Conservation (phyloP, 2,797 vertebrate genomes). For the Argentina silus region DNA sequence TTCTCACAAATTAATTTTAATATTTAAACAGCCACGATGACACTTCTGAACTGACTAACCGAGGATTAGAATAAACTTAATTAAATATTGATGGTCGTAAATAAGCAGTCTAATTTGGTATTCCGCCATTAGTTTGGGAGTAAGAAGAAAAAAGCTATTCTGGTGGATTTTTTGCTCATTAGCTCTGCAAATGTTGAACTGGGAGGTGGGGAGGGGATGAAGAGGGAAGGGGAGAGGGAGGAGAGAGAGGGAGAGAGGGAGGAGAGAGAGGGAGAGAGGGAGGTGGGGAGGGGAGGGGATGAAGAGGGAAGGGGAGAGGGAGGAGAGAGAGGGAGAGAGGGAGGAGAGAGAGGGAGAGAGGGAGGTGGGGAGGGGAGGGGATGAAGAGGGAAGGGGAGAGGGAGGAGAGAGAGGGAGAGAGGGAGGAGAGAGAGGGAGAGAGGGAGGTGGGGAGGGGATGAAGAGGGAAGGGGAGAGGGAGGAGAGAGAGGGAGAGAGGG, state of each 20-base stretch:
- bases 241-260: neutral
- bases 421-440: constrained; percentile 41
- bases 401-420: neutral
- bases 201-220: constrained; percentile 22
- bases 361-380: neutral
- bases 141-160: constrained; percentile 54
- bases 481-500: neutral
- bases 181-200: constrained; percentile 66
- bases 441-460: neutral
- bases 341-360: neutral
- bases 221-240: constrained; percentile 38
- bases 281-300: neutral
- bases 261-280: neutral
- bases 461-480: constrained; percentile 6
- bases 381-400: no score
- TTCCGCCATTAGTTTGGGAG: constrained; percentile 40
- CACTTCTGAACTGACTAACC: constrained; percentile 73
- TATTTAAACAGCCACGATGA: constrained; percentile 79
- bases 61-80: constrained; percentile 79
- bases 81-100: constrained; percentile 84
- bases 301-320: constrained; percentile 1
- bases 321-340: neutral
- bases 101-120: constrained; percentile 79
- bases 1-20: constrained; percentile 79
- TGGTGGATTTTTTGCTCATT: constrained; percentile 57